Conservation (phyloP, 2,113 vertebrate species). For the Lagopus muta region DNA sequence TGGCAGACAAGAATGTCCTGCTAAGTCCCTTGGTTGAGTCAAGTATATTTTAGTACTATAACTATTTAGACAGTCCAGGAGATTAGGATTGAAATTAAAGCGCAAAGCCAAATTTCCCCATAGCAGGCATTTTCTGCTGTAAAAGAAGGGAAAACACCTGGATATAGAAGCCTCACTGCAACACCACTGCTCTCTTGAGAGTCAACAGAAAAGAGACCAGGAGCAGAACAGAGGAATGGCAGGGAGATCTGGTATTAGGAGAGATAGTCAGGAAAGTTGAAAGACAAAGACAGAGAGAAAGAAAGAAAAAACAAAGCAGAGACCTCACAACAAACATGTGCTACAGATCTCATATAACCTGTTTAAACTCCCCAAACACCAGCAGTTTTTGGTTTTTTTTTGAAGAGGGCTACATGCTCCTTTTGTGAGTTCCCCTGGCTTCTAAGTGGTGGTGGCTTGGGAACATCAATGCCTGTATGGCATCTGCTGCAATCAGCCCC, state of each 20-base stretch:
- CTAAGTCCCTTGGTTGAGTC: not conserved
- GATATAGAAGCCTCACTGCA: not conserved
- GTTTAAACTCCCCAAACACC: not conserved
- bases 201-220: not conserved
- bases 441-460: not conserved
- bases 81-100: not conserved
- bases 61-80: not conserved
- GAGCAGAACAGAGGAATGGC: not conserved
- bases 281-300: not conserved
- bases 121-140: not conserved
- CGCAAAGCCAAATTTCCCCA: not conserved
- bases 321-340: not conserved
- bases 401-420: not conserved
- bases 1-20: not conserved
- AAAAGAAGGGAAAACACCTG: not conserved
- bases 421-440: not conserved
- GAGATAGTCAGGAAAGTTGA: not conserved
- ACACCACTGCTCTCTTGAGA: not conserved
- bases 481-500: not conserved
- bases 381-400: not conserved
- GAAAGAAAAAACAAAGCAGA: not conserved
- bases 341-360: not conserved
- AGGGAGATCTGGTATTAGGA: not conserved
- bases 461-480: not conserved
- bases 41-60: not conserved